Base-by-base conservation (phyloP, 2,888 invertebrate species). In the Palloptera scutellata region DNA sequence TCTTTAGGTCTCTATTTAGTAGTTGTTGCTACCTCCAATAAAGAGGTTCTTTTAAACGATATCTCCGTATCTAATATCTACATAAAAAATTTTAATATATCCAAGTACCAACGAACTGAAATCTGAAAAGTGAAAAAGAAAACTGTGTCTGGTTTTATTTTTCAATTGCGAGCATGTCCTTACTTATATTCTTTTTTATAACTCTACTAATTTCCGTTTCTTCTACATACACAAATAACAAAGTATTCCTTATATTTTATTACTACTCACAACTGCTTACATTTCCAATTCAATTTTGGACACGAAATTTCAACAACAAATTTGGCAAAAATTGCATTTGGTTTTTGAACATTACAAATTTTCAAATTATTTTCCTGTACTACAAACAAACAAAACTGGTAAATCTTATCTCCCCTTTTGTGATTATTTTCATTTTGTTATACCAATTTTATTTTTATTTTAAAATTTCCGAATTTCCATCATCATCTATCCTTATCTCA, bases 111-210 rank as follows among this genome's bases (percentile, higher is more conserved):
- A 30, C 30, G 30, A 30, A 30, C 6, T 6, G 6, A 30, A 30
- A 30, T 4, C 6, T 6, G 30, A 30, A 30, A 30, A 30, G 2
- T 30, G 2, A 30, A 6, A 30, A 30, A 30, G 61, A 61, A 57
- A 52, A 53, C 63, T 75, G 77, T 84, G 84, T 84, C 84, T 81
- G 84, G 84, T 84, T 85, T 85, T 84, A 84, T 84, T 81, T 77
- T 81, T 76, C 74, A 74, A 75, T 77, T 78, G 75, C 84, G 84
- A 84, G 84, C 84, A 84, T 84, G 84, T 75, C 76, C 76, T 74
- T 59, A 67, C 66, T 53, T 67, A 43, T 63, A 17, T 66, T 41
- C 45, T 13, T 63, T 45, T n/a, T 9, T 20, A 45, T 11, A 19
- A 20, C 41, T 66, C 48, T 54, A 43, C 57, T 40, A 55, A 45